Conservation (phyloP, 2,113 vertebrate genomes). For the Theropithecus gelada region DNA sequence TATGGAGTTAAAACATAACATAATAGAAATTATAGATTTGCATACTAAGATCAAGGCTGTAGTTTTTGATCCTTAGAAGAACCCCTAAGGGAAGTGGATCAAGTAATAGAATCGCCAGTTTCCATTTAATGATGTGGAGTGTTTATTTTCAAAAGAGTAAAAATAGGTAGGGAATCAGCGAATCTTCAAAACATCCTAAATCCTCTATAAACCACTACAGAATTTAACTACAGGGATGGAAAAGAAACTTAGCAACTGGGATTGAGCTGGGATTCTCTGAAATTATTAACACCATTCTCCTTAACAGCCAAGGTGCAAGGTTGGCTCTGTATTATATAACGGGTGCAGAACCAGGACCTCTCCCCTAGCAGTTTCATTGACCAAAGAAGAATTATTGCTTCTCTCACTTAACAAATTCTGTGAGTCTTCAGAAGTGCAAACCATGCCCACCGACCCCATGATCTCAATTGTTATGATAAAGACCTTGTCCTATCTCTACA, state of each 20-base stretch:
- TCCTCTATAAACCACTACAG: background rate
- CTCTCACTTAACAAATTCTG: background rate
- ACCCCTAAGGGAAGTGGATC: slow-evolving; percentile 30
- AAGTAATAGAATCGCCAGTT: background rate
- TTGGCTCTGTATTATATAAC: background rate
- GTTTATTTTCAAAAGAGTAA: slow-evolving; percentile 51
- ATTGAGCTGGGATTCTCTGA: background rate
- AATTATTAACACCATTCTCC: background rate
- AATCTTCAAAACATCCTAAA: slow-evolving; percentile 21
- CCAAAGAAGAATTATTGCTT: background rate
- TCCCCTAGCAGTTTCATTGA: background rate
- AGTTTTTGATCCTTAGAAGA: slow-evolving; percentile 50
- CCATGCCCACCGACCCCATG: background rate
- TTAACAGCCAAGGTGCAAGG: background rate
- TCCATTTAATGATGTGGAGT: slow-evolving; percentile 43
- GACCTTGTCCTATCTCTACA: background rate
- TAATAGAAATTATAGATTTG: background rate
- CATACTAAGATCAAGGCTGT: slow-evolving; percentile 38
- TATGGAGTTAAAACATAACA: slow-evolving; percentile 33
- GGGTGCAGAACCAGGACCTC: background rate
- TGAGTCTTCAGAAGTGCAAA: background rate
- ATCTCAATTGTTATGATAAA: slow-evolving; percentile 8
- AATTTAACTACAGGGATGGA: background rate
- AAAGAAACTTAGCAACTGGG: background rate
- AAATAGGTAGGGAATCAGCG: slow-evolving; percentile 32